phyloP scores from a whole-genome alignment of 2,888 invertebrate genomes.

The Phaedon cochleariae region DNA sequence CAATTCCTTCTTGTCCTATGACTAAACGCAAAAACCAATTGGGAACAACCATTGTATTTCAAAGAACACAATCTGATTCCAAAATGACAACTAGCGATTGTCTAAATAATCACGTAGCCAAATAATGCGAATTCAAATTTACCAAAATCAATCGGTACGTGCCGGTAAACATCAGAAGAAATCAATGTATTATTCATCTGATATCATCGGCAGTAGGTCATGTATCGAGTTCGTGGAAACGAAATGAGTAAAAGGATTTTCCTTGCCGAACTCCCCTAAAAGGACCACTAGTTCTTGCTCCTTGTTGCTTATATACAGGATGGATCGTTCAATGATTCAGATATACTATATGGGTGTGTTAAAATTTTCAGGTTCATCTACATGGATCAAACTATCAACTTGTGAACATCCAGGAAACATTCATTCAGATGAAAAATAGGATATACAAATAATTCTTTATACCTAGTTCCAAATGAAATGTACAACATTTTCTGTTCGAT shows the following conservation, averaged over 20 bases:
- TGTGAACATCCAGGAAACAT: no score
- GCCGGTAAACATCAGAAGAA: slow-evolving; percentile 18
- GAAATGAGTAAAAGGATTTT: slow-evolving; percentile 28
- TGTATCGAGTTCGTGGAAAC: slow-evolving; percentile 27
- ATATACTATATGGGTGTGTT: no score
- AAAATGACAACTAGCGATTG: neutral
- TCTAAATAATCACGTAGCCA: neutral
- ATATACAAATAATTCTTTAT: no score
- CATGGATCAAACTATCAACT: no score
- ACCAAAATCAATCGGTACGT: slow-evolving; percentile 18
- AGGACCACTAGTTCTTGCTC: slow-evolving; percentile 14
- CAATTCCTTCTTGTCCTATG: neutral
- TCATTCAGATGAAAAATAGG: no score
- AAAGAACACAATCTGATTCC: slow-evolving; percentile 2
- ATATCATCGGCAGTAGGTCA: slow-evolving; percentile 26
- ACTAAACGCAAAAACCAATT: neutral
- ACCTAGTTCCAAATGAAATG: no score
- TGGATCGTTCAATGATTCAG: neutral
- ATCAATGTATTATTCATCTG: slow-evolving; percentile 27
- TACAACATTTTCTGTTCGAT: no score
- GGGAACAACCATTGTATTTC: neutral
- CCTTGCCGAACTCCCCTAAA: slow-evolving; percentile 25
- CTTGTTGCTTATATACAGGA: neutral
- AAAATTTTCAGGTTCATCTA: no score
- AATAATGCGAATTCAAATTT: slow-evolving; percentile 11